Conservation (phyloP, 2,797 vertebrate genomes). For the Sebastes goodei region DNA sequence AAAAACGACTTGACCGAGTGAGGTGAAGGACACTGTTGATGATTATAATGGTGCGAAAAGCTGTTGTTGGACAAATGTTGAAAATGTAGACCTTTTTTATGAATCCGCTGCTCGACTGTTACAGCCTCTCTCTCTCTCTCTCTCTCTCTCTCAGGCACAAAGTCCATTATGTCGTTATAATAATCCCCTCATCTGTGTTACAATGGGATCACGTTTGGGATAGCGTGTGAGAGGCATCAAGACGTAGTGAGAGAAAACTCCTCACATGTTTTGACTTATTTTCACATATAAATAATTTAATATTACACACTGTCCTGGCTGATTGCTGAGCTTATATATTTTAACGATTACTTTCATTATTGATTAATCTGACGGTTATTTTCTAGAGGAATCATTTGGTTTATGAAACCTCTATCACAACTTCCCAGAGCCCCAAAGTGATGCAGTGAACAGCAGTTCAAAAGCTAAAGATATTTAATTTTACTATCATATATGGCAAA, state of each 20-base stretch:
- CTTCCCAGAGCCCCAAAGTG: not conserved
- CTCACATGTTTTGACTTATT: not conserved
- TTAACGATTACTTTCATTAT: not conserved
- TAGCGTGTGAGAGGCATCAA: not conserved
- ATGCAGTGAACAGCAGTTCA: not conserved
- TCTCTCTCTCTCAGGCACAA: not conserved
- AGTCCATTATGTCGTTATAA: not conserved
- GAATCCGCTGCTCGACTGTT: not conserved
- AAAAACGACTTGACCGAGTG: slow-evolving; percentile 10
- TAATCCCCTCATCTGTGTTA: not conserved
- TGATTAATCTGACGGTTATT: not conserved
- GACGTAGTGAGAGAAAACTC: not conserved
- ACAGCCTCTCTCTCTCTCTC: not conserved
- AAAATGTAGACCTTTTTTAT: not conserved
- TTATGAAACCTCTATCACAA: not conserved
- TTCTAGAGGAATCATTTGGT: not conserved
- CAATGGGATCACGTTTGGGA: not conserved
- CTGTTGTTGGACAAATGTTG: not conserved
- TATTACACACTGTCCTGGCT: not conserved
- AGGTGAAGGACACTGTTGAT: slow-evolving; percentile 5
- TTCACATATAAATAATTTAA: not conserved
- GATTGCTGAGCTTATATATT: not conserved
- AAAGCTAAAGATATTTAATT: not conserved
- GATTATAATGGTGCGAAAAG: slow-evolving; percentile 14
- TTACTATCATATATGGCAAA: not conserved